These are phyloP conservation scores for Epinephelus lanceolatus DNA, from an alignment of 2,113 vertebrate genomes.

Conservation along the genomic window DNA sequence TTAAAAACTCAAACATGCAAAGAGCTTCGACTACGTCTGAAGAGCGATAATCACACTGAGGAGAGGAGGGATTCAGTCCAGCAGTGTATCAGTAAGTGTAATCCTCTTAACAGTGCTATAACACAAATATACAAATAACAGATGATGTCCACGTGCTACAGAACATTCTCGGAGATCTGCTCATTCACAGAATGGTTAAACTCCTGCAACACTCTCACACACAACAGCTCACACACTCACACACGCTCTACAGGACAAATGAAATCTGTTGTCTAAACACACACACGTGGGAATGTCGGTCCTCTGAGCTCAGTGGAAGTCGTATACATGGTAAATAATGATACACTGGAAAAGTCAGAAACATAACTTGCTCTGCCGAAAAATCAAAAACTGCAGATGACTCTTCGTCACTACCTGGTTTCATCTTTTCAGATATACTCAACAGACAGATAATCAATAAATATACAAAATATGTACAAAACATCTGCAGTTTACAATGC, in stretches of 20 bases:
- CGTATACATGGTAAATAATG: slow-evolving; percentile 38
- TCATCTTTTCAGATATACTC: slow-evolving; percentile 54
- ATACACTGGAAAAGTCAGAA: slow-evolving; percentile 54
- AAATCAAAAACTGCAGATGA: slow-evolving; percentile 55
- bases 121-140: slow-evolving; percentile 65
- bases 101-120: slow-evolving; percentile 56
- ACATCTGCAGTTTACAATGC: slow-evolving; percentile 91
- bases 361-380: slow-evolving; percentile 35
- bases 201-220: slow-evolving; percentile 51
- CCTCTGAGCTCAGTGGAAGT: slow-evolving; percentile 57
- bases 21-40: slow-evolving; percentile 61
- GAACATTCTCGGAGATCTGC: slow-evolving; percentile 77
- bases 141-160: slow-evolving; percentile 48
- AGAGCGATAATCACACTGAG: slow-evolving; percentile 58
- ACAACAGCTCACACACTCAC: slow-evolving; percentile 30
- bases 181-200: slow-evolving; percentile 83
- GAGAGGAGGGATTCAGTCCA: slow-evolving; percentile 42
- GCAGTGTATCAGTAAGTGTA: slow-evolving; percentile 39
- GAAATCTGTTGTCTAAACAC: slow-evolving; percentile 55
- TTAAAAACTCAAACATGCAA: slow-evolving; percentile 74
- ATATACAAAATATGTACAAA: slow-evolving; percentile 83
- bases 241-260: slow-evolving; percentile 50
- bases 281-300: slow-evolving; percentile 56
- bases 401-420: slow-evolving; percentile 25
- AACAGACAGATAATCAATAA: slow-evolving; percentile 71